Evolutionary conservation across 2,888 invertebrate species (phyloP).

Genomic region (Hypercompe scribonia): DNA sequence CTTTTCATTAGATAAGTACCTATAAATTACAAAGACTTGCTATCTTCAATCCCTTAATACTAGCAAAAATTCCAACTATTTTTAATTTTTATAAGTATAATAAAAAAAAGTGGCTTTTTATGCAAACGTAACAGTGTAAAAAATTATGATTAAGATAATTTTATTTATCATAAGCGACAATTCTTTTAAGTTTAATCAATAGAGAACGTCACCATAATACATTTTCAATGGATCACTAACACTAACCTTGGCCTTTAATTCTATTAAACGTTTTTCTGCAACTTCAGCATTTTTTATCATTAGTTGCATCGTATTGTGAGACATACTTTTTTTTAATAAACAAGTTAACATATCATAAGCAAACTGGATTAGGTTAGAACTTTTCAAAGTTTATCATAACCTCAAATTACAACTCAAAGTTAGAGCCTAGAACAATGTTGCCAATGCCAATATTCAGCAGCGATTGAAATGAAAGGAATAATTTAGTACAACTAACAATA

Average conservation of each 20-base stretch:
- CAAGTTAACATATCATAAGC: conserved; percentile 50
- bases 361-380: not conserved
- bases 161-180: not conserved
- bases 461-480: no score
- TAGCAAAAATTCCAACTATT: no score
- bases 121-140: no score
- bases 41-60: no score
- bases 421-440: no score
- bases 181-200: not conserved
- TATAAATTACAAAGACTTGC: no score
- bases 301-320: conserved; percentile 58
- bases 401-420: not conserved
- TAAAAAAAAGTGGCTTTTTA: no score
- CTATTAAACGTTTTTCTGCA: conserved; percentile 74
- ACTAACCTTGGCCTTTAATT: conserved; percentile 74
- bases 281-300: conserved; percentile 73
- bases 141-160: no score
- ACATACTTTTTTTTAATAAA: conserved; percentile 67
- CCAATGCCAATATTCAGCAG: no score
- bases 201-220: not conserved
- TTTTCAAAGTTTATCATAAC: not conserved
- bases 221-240: not conserved
- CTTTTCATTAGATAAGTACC: no score
- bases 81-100: no score
- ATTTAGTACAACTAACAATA: no score